phyloP scores from a whole-genome alignment of 2,113 vertebrate species.

The Mastomys coucha region DNA sequence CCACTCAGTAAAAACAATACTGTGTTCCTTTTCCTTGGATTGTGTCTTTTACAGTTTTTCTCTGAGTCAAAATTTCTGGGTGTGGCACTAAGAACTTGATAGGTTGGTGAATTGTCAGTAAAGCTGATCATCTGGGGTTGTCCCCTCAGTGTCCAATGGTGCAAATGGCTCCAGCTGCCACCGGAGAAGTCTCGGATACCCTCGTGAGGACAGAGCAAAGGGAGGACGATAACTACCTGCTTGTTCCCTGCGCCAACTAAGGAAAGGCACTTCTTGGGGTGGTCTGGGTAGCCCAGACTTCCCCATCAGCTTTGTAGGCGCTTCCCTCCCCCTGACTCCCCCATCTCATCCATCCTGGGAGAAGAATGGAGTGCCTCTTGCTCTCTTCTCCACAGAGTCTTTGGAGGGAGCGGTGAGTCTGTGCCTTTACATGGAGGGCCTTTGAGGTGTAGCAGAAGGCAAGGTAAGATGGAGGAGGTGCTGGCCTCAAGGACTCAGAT shows the following conservation, averaged over 20 bases:
- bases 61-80: neutral
- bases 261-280: neutral
- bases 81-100: neutral
- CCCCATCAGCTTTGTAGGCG: neutral
- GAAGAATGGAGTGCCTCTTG: neutral
- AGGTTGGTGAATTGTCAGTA: neutral
- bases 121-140: neutral
- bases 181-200: neutral
- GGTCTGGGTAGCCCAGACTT: neutral
- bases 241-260: neutral
- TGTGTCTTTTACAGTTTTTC: neutral
- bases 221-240: no score
- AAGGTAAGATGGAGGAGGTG: conserved; percentile 84
- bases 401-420: neutral
- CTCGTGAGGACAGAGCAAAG: neutral
- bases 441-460: conserved; percentile 72
- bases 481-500: conserved; percentile 90
- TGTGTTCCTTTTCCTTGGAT: neutral
- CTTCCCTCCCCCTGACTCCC: neutral
- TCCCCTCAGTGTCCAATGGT: neutral
- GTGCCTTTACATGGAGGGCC: conserved; percentile 80
- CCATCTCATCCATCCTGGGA: neutral
- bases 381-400: conserved; percentile 18
- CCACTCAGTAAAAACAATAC: neutral
- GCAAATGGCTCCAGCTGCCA: neutral